phyloP scores from a whole-genome alignment of 2,888 invertebrate genomes.

The Siphlonurus alternatus region DNA sequence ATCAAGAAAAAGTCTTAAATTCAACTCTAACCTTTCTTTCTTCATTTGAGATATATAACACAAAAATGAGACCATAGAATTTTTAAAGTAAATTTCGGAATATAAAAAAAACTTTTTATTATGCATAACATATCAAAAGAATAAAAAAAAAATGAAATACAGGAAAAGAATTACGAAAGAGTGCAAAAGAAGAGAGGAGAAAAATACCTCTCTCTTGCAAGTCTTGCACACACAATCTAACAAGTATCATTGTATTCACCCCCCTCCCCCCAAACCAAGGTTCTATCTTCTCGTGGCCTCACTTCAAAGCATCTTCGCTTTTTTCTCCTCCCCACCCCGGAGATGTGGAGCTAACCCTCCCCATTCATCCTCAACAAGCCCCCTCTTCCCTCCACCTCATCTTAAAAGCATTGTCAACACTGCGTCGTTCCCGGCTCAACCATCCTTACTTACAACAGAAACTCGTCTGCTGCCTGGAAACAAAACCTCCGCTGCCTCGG shows the following conservation, averaged over 20 bases:
- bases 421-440: too few species aligned
- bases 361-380: too few species aligned
- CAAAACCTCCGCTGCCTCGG: too few species aligned
- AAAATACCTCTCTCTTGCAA: too few species aligned
- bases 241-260: not conserved
- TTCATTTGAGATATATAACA: too few species aligned
- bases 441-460: too few species aligned
- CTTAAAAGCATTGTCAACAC: not conserved
- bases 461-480: too few species aligned
- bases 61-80: not conserved
- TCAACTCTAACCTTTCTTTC: too few species aligned
- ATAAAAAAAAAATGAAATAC: not conserved
- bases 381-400: too few species aligned
- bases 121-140: not conserved
- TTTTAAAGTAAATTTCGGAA: not conserved
- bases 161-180: not conserved
- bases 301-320: not conserved
- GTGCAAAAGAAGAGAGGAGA: too few species aligned
- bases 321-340: not conserved
- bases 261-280: not conserved
- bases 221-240: not conserved
- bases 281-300: not conserved
- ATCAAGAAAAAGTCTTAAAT: too few species aligned
- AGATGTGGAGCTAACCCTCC: not conserved
- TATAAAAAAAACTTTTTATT: too few species aligned